Evolutionary conservation across 2,797 vertebrate genomes (phyloP), one percentile per base, ranked within the genome.

Genomic region (Echiichthys vipera): DNA sequence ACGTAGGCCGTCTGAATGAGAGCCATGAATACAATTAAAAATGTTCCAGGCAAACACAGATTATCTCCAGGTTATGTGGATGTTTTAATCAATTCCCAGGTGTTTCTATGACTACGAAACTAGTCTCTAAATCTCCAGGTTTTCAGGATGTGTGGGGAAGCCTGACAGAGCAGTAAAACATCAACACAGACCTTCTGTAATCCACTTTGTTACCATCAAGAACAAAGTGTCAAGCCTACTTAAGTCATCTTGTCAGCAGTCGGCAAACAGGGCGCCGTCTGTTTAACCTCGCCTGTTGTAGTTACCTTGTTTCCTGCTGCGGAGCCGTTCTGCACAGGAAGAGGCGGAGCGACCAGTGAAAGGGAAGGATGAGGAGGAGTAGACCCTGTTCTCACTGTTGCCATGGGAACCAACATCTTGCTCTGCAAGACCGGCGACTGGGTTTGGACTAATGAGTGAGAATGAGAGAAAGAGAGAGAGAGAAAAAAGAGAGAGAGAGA

Each of bases 321-420:
- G 32, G 95, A 83, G 4, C 96, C 96, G 17, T 97, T 97, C 91
- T 97, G 96, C 67, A 97, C 93, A 66, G 96, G 95, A 94, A 97
- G 96, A 47, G 95, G 94, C 1, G 96, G 95, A 53, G 96, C 93
- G 73, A 96, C 94, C 53, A 96, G 90, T 47, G 96, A 96, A 75
- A 97, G 91, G 11, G 92, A 81, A 45, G 93, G 93, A 76, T 94
- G 93, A 77, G 91, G 94, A 91, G 91, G 93, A 81, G 94, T 94
- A 70, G 95, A 93, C 64, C 93, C 95, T n/a, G 95, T 90, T 82
- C 95, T 93, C 74, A 96, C 93, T 30, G 96, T 95, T n/a, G 95
- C 94, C 95, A 97, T 92, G 80, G 96, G 95, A 92, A 97, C 96
- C 74, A 97, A 81, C 94, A 96, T 95, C 91, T 96, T 96, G 91